Percentiles rank a stretch among this genome's conserved stretches.
phyloP scores from a whole-genome alignment of 2,113 vertebrate species.

The Callorhinus ursinus region DNA sequence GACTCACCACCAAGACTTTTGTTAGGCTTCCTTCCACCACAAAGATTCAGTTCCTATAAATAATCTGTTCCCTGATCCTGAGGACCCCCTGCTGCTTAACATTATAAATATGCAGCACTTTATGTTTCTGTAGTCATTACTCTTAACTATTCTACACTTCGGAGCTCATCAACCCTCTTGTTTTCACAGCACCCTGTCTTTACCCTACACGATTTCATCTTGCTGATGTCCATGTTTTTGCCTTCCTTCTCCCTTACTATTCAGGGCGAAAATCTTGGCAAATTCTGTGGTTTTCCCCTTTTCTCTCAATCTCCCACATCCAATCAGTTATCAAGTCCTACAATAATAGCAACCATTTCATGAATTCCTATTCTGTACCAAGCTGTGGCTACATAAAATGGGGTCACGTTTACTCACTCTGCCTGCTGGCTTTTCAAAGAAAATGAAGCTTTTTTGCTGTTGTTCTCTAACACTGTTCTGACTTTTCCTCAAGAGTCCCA shows the following conservation, averaged over 20 bases:
- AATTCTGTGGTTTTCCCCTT: not conserved
- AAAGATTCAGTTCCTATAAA: conserved; percentile 34
- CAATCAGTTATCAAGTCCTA: not conserved
- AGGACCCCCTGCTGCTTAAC: not conserved
- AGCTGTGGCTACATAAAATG: not conserved
- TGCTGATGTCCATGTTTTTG: not conserved
- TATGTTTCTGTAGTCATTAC: not conserved
- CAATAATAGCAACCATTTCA: not conserved
- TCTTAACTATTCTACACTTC: not conserved
- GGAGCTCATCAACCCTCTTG: not conserved
- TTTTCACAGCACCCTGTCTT: not conserved
- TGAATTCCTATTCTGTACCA: not conserved
- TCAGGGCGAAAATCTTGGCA: not conserved
- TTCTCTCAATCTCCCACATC: not conserved
- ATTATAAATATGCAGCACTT: not conserved
- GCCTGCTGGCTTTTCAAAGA: not conserved
- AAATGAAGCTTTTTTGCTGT: not conserved
- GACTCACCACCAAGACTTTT: conserved; percentile 42
- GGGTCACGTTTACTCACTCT: not conserved
- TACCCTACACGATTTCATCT: not conserved
- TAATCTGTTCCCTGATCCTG: not conserved
- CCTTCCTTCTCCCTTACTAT: not conserved
- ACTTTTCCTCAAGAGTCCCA: not conserved
- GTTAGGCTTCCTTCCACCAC: conserved; percentile 30
- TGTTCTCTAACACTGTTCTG: not conserved